phyloP scores from a whole-genome alignment of 2,113 vertebrate species.

The Gallinago paraguaiae region DNA sequence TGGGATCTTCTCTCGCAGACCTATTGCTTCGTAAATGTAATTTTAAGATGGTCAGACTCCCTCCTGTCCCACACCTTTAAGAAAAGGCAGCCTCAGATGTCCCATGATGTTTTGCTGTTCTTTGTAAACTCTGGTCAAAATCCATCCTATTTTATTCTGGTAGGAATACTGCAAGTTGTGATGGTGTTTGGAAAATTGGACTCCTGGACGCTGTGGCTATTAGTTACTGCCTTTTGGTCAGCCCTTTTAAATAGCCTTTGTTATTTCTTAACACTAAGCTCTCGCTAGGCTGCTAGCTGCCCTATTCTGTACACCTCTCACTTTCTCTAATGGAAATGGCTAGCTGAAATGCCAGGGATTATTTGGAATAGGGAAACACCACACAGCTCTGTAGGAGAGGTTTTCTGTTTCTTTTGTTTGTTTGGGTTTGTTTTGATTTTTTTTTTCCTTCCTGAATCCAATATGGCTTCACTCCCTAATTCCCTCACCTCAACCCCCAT shows the following conservation, averaged over 20 bases:
- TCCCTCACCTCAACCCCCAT: neutral
- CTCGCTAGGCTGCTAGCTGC: neutral
- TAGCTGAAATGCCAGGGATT: slow-evolving; percentile 27
- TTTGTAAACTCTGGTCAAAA: neutral
- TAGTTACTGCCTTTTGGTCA: neutral
- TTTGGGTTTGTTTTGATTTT: neutral
- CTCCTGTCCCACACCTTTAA: neutral
- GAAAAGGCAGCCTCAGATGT: neutral
- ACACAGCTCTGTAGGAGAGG: neutral
- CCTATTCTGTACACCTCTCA: neutral
- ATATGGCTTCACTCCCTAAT: neutral
- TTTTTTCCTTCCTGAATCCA: neutral
- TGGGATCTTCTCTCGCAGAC: neutral
- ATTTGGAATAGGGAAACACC: neutral
- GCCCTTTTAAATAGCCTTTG: neutral
- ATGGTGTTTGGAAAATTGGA: neutral
- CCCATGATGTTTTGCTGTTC: neutral
- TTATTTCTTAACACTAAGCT: neutral
- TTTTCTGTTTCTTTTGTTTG: neutral
- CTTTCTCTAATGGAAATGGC: slow-evolving; percentile 16
- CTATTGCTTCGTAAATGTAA: neutral
- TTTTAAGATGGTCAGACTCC: neutral
- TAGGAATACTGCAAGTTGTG: neutral
- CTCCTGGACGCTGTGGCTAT: neutral
- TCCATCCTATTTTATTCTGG: neutral